phyloP scores from a whole-genome alignment of 2,113 vertebrate genomes.

The rat (Rattus norvegicus) region GRCr8 NC_086029.1:20341001-20341500 shows the following conservation, averaged over 20 bases:
- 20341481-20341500: neutral
- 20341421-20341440: neutral
- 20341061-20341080: neutral
- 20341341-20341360: neutral
- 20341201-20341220: neutral
- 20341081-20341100: neutral
- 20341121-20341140: neutral
- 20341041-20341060: neutral
- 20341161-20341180: neutral
- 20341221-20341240: neutral
- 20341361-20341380: neutral
- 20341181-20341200: neutral
- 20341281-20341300: neutral
- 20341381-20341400: neutral
- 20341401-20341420: neutral
- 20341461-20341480: neutral
- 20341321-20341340: neutral
- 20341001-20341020: neutral
- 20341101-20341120: neutral
- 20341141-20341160: neutral
- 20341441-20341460: neutral
- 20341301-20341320: neutral
- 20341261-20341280: neutral
- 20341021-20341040: neutral
- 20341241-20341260: neutral